Conservation (phyloP, 2,797 vertebrate species). For the Oreochromis mossambicus region DNA sequence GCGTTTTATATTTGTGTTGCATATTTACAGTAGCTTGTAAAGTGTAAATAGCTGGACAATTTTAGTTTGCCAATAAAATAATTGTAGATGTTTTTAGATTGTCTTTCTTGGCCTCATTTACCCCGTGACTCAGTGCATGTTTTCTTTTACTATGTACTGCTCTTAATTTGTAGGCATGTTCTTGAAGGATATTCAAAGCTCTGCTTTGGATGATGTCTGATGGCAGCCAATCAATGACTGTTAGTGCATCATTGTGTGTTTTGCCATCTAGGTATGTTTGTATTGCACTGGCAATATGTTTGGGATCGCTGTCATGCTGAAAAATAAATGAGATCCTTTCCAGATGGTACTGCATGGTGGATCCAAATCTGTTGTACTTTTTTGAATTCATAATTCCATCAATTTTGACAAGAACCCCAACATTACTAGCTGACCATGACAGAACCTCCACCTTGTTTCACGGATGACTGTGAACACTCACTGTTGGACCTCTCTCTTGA, state of each 20-base stretch:
- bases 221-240: neutral
- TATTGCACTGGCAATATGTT: neutral
- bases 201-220: neutral
- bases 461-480: neutral
- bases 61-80: slow-evolving; percentile 81
- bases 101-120: slow-evolving; percentile 42
- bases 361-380: neutral
- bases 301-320: neutral
- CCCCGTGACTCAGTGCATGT: neutral
- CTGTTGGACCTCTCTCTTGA: neutral
- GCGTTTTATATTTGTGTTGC: slow-evolving; percentile 75
- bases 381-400: neutral
- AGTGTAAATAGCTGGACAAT: slow-evolving; percentile 80
- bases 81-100: slow-evolving; percentile 74
- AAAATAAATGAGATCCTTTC: neutral
- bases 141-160: neutral
- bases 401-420: neutral
- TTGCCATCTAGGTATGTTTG: neutral
- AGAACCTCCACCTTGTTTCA: neutral
- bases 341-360: neutral
- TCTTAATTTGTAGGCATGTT: neutral
- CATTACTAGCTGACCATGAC: neutral
- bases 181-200: no score
- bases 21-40: slow-evolving; percentile 75
- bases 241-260: neutral